Conservation (phyloP, 2,797 vertebrate species). For the Sebastes cheni region DNA sequence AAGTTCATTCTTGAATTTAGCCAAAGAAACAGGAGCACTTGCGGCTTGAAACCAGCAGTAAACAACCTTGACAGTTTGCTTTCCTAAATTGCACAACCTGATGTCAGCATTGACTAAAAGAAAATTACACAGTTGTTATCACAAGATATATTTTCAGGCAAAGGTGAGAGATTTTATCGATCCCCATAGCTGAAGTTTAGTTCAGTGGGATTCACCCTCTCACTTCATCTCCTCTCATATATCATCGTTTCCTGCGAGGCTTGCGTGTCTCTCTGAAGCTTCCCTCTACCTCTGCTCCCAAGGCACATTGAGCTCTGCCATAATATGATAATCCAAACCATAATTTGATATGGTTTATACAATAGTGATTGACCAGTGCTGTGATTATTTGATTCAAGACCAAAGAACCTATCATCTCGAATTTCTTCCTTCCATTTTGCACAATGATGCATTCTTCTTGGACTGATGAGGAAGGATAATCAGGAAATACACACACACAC, state of each 20-base stretch:
- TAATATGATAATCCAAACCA: constrained; percentile 67
- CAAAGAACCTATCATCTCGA: constrained; percentile 46
- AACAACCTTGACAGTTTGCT: neutral
- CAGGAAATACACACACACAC: neutral
- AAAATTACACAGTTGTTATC: neutral
- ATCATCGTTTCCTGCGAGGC: constrained; percentile 53
- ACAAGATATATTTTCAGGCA: neutral
- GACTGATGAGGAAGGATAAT: constrained; percentile 15
- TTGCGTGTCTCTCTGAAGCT: constrained; percentile 32
- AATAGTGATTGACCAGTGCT: constrained; percentile 46
- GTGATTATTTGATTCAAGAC: constrained; percentile 64
- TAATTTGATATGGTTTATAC: constrained; percentile 66
- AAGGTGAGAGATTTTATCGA: constrained; percentile 9
- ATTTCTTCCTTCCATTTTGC: constrained; percentile 37
- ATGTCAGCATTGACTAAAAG: neutral
- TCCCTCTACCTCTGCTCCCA: constrained; percentile 41
- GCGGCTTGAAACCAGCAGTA: neutral
- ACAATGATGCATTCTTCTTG: neutral
- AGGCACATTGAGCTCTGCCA: constrained; percentile 42
- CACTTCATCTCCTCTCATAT: constrained; percentile 47
- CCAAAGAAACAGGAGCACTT: neutral
- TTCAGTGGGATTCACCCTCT: constrained; percentile 37
- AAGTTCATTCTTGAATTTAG: neutral
- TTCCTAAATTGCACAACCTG: neutral
- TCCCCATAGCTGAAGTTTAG: constrained; percentile 21